Conservation (phyloP, 2,797 vertebrate genomes). For the Hoplostethus atlanticus region DNA sequence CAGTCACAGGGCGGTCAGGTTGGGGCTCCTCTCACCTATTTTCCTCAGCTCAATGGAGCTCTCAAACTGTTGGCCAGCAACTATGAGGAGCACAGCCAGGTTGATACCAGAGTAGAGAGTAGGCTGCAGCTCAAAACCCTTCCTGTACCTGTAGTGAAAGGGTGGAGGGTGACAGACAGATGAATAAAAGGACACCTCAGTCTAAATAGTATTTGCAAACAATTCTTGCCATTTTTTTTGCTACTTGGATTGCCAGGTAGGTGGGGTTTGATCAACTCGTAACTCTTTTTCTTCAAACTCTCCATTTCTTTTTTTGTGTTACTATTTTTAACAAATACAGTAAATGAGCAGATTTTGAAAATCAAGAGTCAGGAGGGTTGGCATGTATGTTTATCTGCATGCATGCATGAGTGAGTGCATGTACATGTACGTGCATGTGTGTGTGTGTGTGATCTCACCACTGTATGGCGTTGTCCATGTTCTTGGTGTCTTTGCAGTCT, state of each 20-base stretch:
- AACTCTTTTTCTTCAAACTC: too few species aligned
- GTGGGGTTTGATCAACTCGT: too few species aligned
- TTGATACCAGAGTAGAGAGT: constrained; percentile 97
- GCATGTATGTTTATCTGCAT: neutral
- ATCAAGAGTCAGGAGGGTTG: neutral
- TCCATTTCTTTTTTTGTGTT: too few species aligned
- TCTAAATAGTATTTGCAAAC: too few species aligned
- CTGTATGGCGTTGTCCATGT: constrained; percentile 92
- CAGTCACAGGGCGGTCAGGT: neutral
- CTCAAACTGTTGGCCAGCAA: constrained; percentile 95
- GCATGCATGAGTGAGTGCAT: neutral
- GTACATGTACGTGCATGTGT: neutral
- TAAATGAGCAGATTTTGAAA: too few species aligned
- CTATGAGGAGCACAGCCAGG: constrained; percentile 93
- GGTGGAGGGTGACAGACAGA: neutral
- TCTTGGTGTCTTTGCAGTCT: constrained; percentile 90
- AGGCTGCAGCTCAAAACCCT: constrained; percentile 95
- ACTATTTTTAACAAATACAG: neutral
- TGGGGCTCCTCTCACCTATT: constrained; percentile 86
- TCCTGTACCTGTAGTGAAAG: constrained; percentile 89
- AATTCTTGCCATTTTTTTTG: too few species aligned
- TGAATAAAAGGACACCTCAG: neutral
- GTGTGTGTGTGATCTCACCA: constrained; percentile 82
- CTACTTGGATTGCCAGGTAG: too few species aligned
- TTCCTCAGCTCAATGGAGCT: constrained; percentile 95